These are phyloP conservation scores for Styela plicata DNA, from an alignment of 23 tunicate genomes.

Conservation along the genomic window DNA sequence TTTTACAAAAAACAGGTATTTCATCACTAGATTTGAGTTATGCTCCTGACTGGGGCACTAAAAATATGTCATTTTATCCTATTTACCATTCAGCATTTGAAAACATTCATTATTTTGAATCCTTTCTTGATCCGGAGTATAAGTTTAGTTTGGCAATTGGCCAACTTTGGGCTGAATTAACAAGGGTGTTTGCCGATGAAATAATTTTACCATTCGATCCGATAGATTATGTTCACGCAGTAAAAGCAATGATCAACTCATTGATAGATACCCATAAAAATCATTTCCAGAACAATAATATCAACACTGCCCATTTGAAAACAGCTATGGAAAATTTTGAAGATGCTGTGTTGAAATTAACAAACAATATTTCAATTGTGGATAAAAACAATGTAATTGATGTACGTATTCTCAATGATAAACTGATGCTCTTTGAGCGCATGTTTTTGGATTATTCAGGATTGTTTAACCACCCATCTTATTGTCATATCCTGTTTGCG, in stretches of 20 bases:
- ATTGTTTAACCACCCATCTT: slow-evolving; percentile 41
- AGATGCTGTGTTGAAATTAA: not conserved
- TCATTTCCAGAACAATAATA: slow-evolving; percentile 20
- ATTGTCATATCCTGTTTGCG: slow-evolving; percentile 67
- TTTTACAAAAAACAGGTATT: slow-evolving; percentile 73
- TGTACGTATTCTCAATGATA: slow-evolving; percentile 62
- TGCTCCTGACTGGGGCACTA: slow-evolving; percentile 24
- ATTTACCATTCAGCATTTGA: slow-evolving; percentile 81
- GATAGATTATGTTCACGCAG: slow-evolving; percentile 42
- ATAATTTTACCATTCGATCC: slow-evolving; percentile 48
- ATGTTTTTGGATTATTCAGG: slow-evolving; percentile 75
- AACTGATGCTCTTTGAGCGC: slow-evolving; percentile 41
- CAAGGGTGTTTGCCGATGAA: slow-evolving; percentile 32
- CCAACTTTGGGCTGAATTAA: slow-evolving; percentile 37
- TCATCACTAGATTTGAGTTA: slow-evolving; percentile 71
- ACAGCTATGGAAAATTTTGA: not conserved
- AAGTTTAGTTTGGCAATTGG: slow-evolving; percentile 55
- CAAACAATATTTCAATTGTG: not conserved
- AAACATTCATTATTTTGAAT: slow-evolving; percentile 67
- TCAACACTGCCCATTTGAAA: slow-evolving; percentile 12
- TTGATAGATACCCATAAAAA: slow-evolving; percentile 22
- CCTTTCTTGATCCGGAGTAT: slow-evolving; percentile 65
- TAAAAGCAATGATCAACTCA: slow-evolving; percentile 23
- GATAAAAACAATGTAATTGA: slow-evolving; percentile 10
- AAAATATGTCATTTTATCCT: slow-evolving; percentile 56